A percentile compares a stretch with the other conserved stretches of the same genome.
These are phyloP conservation scores for Nannoperca australis DNA, from an alignment of 2,797 vertebrate species.

Conservation along the genomic window DNA sequence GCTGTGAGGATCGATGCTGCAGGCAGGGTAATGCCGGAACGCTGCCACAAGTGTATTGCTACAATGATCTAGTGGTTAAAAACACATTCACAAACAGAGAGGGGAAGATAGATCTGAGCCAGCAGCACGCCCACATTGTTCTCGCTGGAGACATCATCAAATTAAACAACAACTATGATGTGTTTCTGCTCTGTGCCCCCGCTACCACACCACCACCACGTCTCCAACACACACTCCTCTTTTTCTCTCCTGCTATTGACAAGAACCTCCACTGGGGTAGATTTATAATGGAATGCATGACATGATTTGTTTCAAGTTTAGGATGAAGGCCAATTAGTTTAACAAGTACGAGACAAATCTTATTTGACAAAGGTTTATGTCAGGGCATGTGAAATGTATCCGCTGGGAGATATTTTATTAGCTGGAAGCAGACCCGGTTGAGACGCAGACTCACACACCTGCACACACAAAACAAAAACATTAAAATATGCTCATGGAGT, in stretches of 20 bases:
- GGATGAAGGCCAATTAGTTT: constrained; percentile 82
- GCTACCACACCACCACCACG: constrained; percentile 53
- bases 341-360: constrained; percentile 81
- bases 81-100: constrained; percentile 81
- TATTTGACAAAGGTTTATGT: constrained; percentile 79
- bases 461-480: constrained; percentile 6
- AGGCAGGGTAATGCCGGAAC: constrained; percentile 77
- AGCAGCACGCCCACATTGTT: constrained; percentile 80
- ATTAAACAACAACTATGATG: constrained; percentile 84
- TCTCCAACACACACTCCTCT: constrained; percentile 49
- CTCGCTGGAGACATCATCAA: constrained; percentile 82
- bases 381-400: constrained; percentile 68
- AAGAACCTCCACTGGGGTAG: constrained; percentile 71
- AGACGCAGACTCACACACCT: constrained; percentile 22
- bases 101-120: constrained; percentile 77
- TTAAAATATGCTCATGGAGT: constrained; percentile 15
- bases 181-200: constrained; percentile 76
- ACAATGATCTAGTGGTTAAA: constrained; percentile 85
- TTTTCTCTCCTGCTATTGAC: constrained; percentile 71
- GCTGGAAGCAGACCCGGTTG: constrained; percentile 36
- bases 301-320: constrained; percentile 79
- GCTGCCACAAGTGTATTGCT: constrained; percentile 80
- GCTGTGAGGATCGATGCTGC: constrained; percentile 82
- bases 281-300: constrained; percentile 78
- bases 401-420: constrained; percentile 64